Base-by-base conservation (phyloP, 2,888 invertebrate species). In the Torymus auratus region DNA sequence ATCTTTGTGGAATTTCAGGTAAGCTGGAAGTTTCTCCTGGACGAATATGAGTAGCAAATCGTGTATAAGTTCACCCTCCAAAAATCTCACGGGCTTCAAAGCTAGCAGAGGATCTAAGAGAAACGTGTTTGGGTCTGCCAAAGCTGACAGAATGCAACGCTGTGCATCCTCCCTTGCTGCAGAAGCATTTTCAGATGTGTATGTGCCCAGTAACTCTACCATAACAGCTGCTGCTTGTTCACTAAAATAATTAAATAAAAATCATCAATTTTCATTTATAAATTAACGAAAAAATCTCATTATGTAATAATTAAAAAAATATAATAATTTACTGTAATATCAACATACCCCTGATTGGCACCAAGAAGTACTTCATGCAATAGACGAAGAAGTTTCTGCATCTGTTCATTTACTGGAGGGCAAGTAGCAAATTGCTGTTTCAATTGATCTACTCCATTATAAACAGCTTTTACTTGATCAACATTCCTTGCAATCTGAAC, bases 81-180 rank as follows among this genome's bases (percentile, higher is more conserved):
- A 93, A 90, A 97, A 97, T 86, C 96, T 94, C 1, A 99, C 99
- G 13, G 99, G 99, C 91, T 98, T 98, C 69, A 99, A 92, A 0
- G 97, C 94, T 55, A 99, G 92, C 81, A 99, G 92, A 53, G 99
- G 99, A 91, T 99, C 99, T 88, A 99, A 92, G 17, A 99, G 93
- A 92, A 98, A 99, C 84, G 98, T 97, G 88, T 96, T 96, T 14
- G 99, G 98, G 91, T 99, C 99, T 10, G 96, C 98, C 78, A 99
- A 92, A 20, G 98, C 98, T 1, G 99, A 96, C 15, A 97, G 95
- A 88, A 99, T 99, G 91, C 99, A 99, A 88, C 96, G 95, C 88
- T 97, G 97, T 1, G 99, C 99, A 92, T 99, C 99, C 90, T 98
- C 98, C 84, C 98, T 94, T 0, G 99, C 99, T 84, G 97, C 96